A percentile compares a stretch with the other conserved stretches of the same genome.
These are phyloP conservation scores for Stylophora pistillata DNA, from an alignment of 64 coral and sea anemone species.

Conservation along the genomic window DNA sequence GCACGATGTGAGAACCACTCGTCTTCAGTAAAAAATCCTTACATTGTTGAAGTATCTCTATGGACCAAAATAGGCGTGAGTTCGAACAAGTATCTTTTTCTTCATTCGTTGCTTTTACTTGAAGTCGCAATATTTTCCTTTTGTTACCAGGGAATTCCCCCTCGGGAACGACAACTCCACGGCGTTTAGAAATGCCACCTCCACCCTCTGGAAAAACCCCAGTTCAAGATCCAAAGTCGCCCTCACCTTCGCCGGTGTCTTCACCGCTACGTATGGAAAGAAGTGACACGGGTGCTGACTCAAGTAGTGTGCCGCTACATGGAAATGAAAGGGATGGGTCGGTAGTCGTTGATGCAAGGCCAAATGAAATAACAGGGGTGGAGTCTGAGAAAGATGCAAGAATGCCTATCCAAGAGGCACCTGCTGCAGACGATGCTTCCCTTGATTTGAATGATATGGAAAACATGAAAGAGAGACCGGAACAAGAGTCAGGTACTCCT, in stretches of 20 bases:
- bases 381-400: neutral
- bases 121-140: neutral
- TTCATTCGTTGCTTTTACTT: no score
- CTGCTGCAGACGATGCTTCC: neutral
- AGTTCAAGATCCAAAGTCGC: constrained; percentile 28
- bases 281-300: neutral
- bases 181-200: neutral
- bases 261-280: neutral
- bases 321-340: neutral
- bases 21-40: no score
- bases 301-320: neutral
- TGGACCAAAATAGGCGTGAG: no score
- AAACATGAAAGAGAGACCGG: neutral
- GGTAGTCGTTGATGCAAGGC: neutral
- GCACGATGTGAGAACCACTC: no score
- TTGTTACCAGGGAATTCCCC: neutral
- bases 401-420: neutral
- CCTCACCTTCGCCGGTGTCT: neutral
- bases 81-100: no score
- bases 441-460: neutral
- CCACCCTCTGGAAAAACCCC: neutral
- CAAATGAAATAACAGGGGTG: neutral
- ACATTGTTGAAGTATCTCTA: no score
- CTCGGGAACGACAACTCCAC: neutral
- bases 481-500: neutral